Percentiles rank a stretch among this genome's conserved stretches.
phyloP scores from a whole-genome alignment of 2,888 invertebrate species.

The Drosophila pegasa region DNA sequence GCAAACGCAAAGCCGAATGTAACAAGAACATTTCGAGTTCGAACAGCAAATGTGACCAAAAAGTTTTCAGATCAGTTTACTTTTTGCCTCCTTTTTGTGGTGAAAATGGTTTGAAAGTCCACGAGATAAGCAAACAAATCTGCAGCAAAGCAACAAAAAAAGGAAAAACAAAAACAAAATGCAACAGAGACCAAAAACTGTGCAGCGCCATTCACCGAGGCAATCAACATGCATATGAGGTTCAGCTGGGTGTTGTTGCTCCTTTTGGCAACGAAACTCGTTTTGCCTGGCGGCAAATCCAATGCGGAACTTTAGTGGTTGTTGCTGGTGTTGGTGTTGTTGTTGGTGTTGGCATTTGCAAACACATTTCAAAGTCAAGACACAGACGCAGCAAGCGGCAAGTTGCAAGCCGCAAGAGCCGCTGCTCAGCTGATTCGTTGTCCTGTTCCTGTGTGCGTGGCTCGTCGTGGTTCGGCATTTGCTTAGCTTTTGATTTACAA shows the following conservation, averaged over 20 bases:
- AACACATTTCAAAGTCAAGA: constrained; percentile 68
- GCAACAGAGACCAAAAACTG: constrained; percentile 27
- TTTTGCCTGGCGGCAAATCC: constrained; percentile 3
- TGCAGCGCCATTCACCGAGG: constrained; percentile 29
- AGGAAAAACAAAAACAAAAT: not conserved
- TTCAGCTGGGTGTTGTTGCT: constrained; percentile 22
- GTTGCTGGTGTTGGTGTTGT: constrained; percentile 30
- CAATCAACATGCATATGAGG: constrained; percentile 73
- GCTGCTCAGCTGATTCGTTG: constrained; percentile 14
- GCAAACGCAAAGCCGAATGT: constrained; percentile 30
- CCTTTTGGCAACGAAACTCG: constrained; percentile 19
- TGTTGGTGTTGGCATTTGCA: constrained; percentile 52
- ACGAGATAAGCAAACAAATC: constrained; percentile 42
- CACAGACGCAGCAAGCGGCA: constrained; percentile 28
- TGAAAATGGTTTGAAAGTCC: constrained; percentile 22
- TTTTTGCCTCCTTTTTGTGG: constrained; percentile 6
- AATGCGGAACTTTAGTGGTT: constrained; percentile 8
- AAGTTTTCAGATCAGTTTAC: constrained; percentile 8
- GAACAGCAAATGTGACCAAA: constrained; percentile 41
- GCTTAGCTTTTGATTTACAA: constrained; percentile 68
- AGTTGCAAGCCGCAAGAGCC: constrained; percentile 30
- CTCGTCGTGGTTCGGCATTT: constrained; percentile 29
- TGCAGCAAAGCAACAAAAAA: not conserved
- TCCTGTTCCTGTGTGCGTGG: constrained; percentile 2
- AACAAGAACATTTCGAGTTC: constrained; percentile 25